phyloP scores from a whole-genome alignment of 2,888 invertebrate genomes.

The Acanthosepion esculentum region DNA sequence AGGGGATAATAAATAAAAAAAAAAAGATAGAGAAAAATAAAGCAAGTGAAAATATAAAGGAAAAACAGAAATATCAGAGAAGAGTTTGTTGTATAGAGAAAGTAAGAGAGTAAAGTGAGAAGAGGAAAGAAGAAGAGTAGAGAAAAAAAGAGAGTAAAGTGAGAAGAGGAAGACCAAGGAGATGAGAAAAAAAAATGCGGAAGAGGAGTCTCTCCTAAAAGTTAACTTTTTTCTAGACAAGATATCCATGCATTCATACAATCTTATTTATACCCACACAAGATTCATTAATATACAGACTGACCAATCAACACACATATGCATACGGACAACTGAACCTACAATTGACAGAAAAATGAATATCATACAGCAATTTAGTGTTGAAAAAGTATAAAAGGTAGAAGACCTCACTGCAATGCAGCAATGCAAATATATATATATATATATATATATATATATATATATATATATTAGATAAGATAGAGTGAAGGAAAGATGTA shows the following conservation, averaged over 20 bases:
- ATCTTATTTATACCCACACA: background rate
- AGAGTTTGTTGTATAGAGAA: background rate
- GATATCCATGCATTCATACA: background rate
- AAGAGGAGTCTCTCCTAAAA: background rate
- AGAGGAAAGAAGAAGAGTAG: background rate
- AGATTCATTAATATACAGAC: background rate
- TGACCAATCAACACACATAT: background rate
- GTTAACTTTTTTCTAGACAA: background rate
- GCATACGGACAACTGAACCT: background rate
- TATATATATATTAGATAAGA: too few relatives aligned
- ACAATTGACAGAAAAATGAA: background rate
- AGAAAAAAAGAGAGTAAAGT: background rate
- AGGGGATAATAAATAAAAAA: background rate
- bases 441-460: background rate
- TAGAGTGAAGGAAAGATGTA: background rate
- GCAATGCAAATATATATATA: background rate
- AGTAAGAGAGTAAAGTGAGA: background rate
- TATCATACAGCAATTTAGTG: conserved; percentile 13
- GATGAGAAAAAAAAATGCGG: background rate
- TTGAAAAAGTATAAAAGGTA: conserved; percentile 22
- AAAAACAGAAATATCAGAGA: background rate
- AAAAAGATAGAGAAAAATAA: too few relatives aligned
- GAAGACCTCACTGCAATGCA: background rate
- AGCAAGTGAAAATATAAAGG: background rate
- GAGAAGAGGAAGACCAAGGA: background rate